Conservation (phyloP, 64 coral and sea anemone genomes). For the Acropora tenuis region DNA sequence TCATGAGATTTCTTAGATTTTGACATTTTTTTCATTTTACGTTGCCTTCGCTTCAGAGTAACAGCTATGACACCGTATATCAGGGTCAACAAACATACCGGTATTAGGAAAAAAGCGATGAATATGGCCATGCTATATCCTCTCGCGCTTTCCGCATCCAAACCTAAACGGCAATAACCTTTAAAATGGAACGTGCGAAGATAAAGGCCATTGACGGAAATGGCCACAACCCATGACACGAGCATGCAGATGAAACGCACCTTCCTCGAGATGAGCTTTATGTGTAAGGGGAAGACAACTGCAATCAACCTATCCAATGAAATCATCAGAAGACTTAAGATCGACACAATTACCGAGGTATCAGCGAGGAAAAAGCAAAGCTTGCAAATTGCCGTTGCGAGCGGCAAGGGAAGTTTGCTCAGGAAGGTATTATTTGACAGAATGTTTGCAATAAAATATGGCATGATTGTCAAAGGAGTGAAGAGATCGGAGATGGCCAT, state of each 20-base stretch:
- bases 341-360: conserved; percentile 23
- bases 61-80: not conserved
- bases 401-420: not conserved
- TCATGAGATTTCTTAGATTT: not conserved
- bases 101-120: not conserved
- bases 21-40: not conserved
- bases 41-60: not conserved
- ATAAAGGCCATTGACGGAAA: conserved; percentile 1
- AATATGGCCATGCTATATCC: not conserved
- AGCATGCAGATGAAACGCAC: conserved; percentile 8
- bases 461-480: conserved; percentile 22
- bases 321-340: conserved; percentile 24
- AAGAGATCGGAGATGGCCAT: conserved; percentile 48
- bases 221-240: conserved; percentile 13
- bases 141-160: conserved; percentile 2
- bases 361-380: conserved; percentile 37
- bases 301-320: conserved; percentile 39
- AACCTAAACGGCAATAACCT: not conserved
- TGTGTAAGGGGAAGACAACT: conserved; percentile 8
- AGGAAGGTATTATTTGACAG: not conserved
- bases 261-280: conserved; percentile 1
- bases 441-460: not conserved
- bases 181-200: conserved; percentile 24
- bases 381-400: conserved; percentile 36
- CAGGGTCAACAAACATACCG: not conserved